These are phyloP conservation scores for Selene dorsalis DNA, from an alignment of 2,797 vertebrate genomes.

Conservation along the genomic window DNA sequence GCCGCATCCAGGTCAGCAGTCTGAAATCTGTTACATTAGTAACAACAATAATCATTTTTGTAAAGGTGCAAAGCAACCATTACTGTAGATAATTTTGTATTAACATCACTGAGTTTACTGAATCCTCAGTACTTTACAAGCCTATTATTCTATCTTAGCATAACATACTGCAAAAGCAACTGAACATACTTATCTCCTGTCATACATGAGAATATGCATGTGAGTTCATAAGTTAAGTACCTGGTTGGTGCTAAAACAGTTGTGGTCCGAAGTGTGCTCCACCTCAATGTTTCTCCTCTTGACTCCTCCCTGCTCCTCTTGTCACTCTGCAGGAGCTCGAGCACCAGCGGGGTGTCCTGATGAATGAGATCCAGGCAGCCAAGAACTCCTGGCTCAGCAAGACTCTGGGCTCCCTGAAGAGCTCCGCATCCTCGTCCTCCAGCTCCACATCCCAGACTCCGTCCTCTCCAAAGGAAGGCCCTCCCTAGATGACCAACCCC, in stretches of 20 bases:
- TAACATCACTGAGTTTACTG: background rate
- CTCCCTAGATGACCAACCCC: slow-evolving; percentile 80
- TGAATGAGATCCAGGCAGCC: slow-evolving; percentile 98
- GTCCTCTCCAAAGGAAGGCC: slow-evolving; percentile 90
- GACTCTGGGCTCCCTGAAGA: slow-evolving; percentile 98
- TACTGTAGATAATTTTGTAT: background rate
- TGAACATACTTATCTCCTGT: too few species aligned
- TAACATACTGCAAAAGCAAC: background rate
- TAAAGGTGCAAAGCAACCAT: background rate
- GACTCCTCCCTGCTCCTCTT: slow-evolving; percentile 3
- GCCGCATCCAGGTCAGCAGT: slow-evolving; percentile 94
- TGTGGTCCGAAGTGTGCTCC: too few species aligned
- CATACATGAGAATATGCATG: too few species aligned
- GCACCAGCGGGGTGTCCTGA: slow-evolving; percentile 95
- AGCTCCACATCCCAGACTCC: slow-evolving; percentile 77
- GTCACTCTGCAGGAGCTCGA: slow-evolving; percentile 91
- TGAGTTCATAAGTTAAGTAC: too few species aligned
- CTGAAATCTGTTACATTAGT: background rate
- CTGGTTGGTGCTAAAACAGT: too few species aligned
- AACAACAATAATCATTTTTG: background rate
- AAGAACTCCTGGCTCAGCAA: slow-evolving; percentile 99
- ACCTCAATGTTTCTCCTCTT: background rate
- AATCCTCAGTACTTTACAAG: too few species aligned
- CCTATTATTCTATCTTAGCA: background rate
- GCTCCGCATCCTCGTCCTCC: slow-evolving; percentile 85